phyloP scores from a whole-genome alignment of 1,140 invertebrate species.

The Riptortus pedestris region DNA sequence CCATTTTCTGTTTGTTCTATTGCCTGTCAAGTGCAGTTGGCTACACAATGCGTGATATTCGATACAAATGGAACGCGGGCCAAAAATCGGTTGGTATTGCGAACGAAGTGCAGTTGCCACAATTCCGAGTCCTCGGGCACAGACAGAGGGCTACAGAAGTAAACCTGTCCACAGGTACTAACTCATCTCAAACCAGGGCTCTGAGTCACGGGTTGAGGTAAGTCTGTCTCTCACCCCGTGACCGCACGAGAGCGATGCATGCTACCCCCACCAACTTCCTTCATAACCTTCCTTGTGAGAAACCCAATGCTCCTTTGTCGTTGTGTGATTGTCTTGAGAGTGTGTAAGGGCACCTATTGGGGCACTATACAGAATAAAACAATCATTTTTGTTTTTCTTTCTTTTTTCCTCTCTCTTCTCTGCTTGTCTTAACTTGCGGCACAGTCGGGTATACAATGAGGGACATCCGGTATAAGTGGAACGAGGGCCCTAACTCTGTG shows the following conservation, averaged over 20 bases:
- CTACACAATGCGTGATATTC: slow-evolving; percentile 95
- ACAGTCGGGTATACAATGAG: slow-evolving; percentile 94
- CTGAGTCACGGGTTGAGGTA: slow-evolving; percentile 12
- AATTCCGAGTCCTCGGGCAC: slow-evolving; percentile 89
- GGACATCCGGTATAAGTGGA: slow-evolving; percentile 93
- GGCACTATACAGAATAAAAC: neutral
- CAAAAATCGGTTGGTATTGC: slow-evolving; percentile 80
- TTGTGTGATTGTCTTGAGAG: slow-evolving; percentile 12
- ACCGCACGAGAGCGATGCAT: slow-evolving; percentile 5
- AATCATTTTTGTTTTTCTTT: neutral
- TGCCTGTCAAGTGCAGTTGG: slow-evolving; percentile 65
- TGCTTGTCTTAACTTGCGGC: neutral
- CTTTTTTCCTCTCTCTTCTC: slow-evolving; percentile 1
- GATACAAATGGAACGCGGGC: slow-evolving; percentile 88
- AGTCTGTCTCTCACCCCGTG: slow-evolving; percentile 12
- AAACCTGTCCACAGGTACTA: slow-evolving; percentile 84
- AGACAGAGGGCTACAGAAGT: slow-evolving; percentile 82
- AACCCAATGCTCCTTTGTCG: neutral
- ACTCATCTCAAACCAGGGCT: slow-evolving; percentile 11
- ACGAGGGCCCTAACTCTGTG: slow-evolving; percentile 81
- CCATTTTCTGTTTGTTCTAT: slow-evolving; percentile 29
- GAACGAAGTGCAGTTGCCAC: slow-evolving; percentile 82
- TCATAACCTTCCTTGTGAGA: neutral
- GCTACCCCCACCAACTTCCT: neutral
- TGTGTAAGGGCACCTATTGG: slow-evolving; percentile 22